Evolutionary conservation across 2,113 vertebrate genomes (phyloP).

Genomic region (Microcebus ravelobensis): DNA sequence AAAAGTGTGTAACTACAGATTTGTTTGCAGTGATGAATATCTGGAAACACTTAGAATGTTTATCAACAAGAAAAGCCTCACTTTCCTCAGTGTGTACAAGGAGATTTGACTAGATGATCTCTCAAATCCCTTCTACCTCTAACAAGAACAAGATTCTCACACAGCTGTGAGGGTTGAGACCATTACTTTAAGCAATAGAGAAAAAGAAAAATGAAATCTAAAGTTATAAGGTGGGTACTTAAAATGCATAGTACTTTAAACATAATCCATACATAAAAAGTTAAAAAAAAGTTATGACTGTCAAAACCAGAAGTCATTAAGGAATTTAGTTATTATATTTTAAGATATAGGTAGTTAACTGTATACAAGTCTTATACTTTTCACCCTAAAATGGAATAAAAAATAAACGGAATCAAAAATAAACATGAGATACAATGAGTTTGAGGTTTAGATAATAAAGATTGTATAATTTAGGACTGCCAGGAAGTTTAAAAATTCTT

Average conservation of each 20-base stretch:
- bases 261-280: background rate
- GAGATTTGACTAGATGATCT: background rate
- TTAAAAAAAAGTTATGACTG: background rate
- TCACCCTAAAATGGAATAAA: slow-evolving; percentile 62
- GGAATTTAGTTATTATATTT: background rate
- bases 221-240: background rate
- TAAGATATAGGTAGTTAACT: slow-evolving; percentile 21
- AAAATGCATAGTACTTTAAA: background rate
- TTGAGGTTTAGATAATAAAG: slow-evolving; percentile 75
- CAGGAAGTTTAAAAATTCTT: slow-evolving; percentile 77
- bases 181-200: background rate
- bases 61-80: background rate
- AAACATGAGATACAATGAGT: slow-evolving; percentile 69
- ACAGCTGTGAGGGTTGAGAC: background rate
- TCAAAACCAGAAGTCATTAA: background rate
- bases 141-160: background rate
- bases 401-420: slow-evolving; percentile 76
- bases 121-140: background rate
- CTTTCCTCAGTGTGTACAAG: background rate
- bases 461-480: slow-evolving; percentile 64
- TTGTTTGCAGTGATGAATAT: slow-evolving; percentile 4
- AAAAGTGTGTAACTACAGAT: background rate
- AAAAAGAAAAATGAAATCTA: background rate
- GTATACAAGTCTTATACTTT: background rate
- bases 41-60: background rate